These are phyloP conservation scores for Pterobdella sp. DNA, from an alignment of 2,888 invertebrate species.

Conservation along the genomic window DNA sequence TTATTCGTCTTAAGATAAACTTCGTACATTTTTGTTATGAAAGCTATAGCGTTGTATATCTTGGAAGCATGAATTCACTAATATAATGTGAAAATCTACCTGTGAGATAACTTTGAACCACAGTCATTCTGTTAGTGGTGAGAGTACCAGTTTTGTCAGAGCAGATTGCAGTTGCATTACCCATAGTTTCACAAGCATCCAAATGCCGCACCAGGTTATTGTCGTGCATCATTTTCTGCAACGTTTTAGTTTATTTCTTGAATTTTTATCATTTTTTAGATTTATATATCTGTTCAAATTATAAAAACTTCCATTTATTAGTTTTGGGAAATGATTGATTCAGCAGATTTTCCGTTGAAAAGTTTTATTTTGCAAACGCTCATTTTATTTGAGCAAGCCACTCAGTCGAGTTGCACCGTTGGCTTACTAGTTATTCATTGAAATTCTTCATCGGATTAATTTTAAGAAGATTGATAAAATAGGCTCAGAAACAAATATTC, in stretches of 20 bases:
- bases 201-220: constrained; percentile 97
- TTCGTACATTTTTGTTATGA: too few species aligned
- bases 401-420: too few species aligned
- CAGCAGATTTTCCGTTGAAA: too few species aligned
- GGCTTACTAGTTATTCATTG: neutral
- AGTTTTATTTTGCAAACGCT: too few species aligned
- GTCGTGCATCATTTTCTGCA: constrained; percentile 97
- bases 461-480: neutral
- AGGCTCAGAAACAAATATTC: neutral
- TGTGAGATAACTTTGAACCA: constrained; percentile 90
- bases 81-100: too few species aligned
- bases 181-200: constrained; percentile 99
- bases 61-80: too few species aligned
- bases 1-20: too few species aligned
- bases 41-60: too few species aligned
- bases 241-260: neutral
- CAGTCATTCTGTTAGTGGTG: constrained; percentile 90
- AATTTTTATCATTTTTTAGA: neutral
- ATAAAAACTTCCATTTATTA: neutral
- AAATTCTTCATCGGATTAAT: neutral
- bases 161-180: constrained; percentile 98
- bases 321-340: too few species aligned
- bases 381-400: too few species aligned
- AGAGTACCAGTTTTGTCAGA: constrained; percentile 99
- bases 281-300: neutral